Evolutionary conservation across 2,888 invertebrate genomes (phyloP), one percentile per base, ranked within the genome.

Genomic region (Sarcophaga carnaria): DNA sequence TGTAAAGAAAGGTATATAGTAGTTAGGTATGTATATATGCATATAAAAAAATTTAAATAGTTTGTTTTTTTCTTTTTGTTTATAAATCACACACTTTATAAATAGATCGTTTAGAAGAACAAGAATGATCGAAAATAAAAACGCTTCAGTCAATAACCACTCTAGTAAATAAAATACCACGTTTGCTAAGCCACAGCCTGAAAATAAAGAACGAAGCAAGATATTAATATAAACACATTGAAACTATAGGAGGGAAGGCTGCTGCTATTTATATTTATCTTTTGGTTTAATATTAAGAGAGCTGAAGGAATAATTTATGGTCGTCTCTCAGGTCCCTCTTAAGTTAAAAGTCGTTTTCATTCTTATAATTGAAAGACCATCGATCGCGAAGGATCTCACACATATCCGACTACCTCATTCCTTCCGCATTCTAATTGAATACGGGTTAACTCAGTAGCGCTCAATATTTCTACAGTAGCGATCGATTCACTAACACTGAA

Each of bases 131-230:
- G 70, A 76, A 49, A 67, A 54, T 71, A 49, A 67, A 74, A 85
- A 70, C 79, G 63, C 63, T 92, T 93, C 92, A 93, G 93, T 93
- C 93, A 90, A 93, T 93, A 88, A 93, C 91, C 89, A 93, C 93
- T 84, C 93, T 91, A 89, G 93, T 93, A 88, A 93, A 91, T 70
- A 93, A 91, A 87, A 93, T 92, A 81, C 93, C 93, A 71, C 93
- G 93, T 91, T 92, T 93, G 91, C 93, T 93, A 90, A 97, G 94
- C 97, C 97, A 97, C 80, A 97, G 95, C 4, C 96, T 96, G 94
- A 0, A 94, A 94, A 84, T 83, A 22, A 25, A 83, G 22, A 69
- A 63, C 8, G 5, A 17, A 5, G 10, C 12, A 14, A 54, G 14
- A 54, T 54, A 54, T 14, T 14, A 54, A 54, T 54, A 14, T 14